These are phyloP conservation scores for Empis livida DNA, from an alignment of 2,888 invertebrate species.

Conservation along the genomic window DNA sequence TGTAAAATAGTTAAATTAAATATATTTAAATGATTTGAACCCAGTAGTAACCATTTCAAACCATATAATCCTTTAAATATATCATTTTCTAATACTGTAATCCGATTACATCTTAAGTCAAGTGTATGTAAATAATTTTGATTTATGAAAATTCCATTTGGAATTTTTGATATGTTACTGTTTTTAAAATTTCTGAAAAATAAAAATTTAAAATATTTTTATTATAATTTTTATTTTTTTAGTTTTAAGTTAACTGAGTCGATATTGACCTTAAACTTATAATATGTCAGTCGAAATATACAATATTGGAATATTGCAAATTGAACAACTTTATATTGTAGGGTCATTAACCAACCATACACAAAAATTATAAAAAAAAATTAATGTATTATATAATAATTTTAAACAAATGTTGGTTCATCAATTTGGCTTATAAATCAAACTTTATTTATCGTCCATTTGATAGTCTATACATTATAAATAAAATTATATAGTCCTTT, in stretches of 20 bases:
- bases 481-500: neutral
- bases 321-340: too few relatives aligned
- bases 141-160: constrained; percentile 23
- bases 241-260: too few relatives aligned
- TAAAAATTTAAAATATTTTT: neutral
- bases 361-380: too few relatives aligned
- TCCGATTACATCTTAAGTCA: constrained; percentile 26
- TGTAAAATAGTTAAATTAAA: constrained; percentile 36
- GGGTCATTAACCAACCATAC: too few relatives aligned
- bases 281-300: too few relatives aligned
- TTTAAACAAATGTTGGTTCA: too few relatives aligned
- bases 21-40: constrained; percentile 36
- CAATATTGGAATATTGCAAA: too few relatives aligned
- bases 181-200: constrained; percentile 25
- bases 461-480: too few relatives aligned
- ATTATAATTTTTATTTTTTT: neutral
- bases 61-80: constrained; percentile 35
- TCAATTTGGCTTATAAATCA: too few relatives aligned
- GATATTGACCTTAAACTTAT: too few relatives aligned
- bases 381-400: too few relatives aligned
- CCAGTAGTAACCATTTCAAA: constrained; percentile 37
- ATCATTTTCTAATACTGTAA: constrained; percentile 27
- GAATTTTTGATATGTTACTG: constrained; percentile 32
- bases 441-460: too few relatives aligned
- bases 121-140: constrained; percentile 23